These are phyloP conservation scores for Toxonevra muliebris DNA, from an alignment of 2,888 invertebrate genomes.

Conservation along the genomic window DNA sequence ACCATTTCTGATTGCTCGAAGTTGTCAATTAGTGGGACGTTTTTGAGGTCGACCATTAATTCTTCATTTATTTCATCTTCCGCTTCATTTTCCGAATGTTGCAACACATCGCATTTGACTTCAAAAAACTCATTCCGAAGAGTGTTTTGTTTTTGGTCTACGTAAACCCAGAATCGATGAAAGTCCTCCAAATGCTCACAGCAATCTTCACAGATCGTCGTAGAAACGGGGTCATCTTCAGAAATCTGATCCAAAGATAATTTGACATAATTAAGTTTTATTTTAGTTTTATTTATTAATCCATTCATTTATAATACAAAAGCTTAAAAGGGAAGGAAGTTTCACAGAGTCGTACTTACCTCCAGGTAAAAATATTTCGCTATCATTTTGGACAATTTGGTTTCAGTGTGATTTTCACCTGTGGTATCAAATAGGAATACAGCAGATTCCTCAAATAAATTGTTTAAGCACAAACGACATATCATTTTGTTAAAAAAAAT, in stretches of 20 bases:
- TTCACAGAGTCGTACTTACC: no score
- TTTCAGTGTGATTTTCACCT: constrained; percentile 35
- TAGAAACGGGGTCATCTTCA: constrained; percentile 41
- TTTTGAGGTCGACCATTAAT: constrained; percentile 41
- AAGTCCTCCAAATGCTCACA: constrained; percentile 43
- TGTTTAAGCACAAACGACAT: constrained; percentile 52
- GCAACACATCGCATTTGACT: constrained; percentile 30
- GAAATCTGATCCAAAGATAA: constrained; percentile 32
- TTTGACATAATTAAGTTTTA: neutral
- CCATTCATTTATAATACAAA: no score
- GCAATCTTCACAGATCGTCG: constrained; percentile 43
- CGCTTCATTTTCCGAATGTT: constrained; percentile 1
- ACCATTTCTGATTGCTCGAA: no score
- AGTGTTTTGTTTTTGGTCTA: constrained; percentile 40
- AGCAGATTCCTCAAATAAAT: constrained; percentile 45
- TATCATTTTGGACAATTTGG: constrained; percentile 50
- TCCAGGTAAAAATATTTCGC: constrained; percentile 52
- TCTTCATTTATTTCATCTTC: constrained; percentile 35
- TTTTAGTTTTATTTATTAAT: no score
- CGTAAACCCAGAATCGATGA: constrained; percentile 39
- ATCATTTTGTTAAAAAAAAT: constrained; percentile 39
- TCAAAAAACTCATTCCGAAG: constrained; percentile 42
- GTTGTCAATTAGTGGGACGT: constrained; percentile 24
- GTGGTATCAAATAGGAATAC: constrained; percentile 42
- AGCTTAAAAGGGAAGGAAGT: no score